A percentile compares a stretch with the other conserved stretches of the same genome.
phyloP scores from a whole-genome alignment of 2,797 vertebrate genomes.

The Schizothorax lantsangensis region DNA sequence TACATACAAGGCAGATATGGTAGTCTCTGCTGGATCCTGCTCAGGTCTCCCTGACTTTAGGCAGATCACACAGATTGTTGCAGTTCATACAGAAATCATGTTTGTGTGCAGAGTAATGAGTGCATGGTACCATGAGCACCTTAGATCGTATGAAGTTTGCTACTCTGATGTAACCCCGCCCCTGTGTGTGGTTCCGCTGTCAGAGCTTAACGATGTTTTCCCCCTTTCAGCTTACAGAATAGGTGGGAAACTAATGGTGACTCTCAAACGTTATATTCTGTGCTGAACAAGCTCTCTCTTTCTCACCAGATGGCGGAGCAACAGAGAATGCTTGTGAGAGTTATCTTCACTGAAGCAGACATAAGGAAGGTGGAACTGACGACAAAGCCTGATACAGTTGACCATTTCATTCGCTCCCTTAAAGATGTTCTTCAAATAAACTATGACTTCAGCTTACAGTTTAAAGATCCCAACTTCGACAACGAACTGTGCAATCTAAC shows the following conservation, averaged over 20 bases:
- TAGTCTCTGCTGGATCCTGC: constrained; percentile 30
- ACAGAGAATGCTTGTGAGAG: not conserved
- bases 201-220: constrained; percentile 9
- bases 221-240: constrained; percentile 14
- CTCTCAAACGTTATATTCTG: constrained; percentile 7
- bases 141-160: constrained; percentile 22
- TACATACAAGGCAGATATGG: constrained; percentile 23
- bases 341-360: constrained; percentile 40
- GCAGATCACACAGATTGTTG: constrained; percentile 29
- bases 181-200: not conserved
- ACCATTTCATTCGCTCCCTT: too few relatives aligned
- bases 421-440: constrained; percentile 37
- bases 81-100: constrained; percentile 18
- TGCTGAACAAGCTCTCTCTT: not conserved
- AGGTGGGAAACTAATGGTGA: constrained; percentile 24
- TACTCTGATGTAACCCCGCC: not conserved
- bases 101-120: constrained; percentile 34
- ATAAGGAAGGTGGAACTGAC: constrained; percentile 48
- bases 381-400: constrained; percentile 21
- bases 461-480: constrained; percentile 55
- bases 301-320: not conserved
- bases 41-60: constrained; percentile 33
- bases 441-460: constrained; percentile 51
- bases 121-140: constrained; percentile 14
- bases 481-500: constrained; percentile 56